A percentile compares a stretch with the other conserved stretches of the same genome.
These are phyloP conservation scores for Diaperis boleti DNA, from an alignment of 2,888 invertebrate species.

Conservation along the genomic window DNA sequence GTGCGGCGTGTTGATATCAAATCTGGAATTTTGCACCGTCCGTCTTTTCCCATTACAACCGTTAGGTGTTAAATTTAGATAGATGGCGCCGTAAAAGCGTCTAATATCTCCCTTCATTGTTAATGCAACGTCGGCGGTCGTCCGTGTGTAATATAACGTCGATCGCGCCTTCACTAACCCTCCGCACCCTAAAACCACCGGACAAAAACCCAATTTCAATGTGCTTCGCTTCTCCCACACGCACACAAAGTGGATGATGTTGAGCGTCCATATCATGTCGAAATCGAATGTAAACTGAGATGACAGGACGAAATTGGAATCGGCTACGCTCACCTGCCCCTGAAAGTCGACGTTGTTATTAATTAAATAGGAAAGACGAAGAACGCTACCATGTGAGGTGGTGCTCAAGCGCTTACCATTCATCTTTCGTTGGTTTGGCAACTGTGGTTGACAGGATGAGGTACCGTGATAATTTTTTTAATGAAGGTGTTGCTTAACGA, in stretches of 20 bases:
- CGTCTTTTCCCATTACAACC: conserved; percentile 2
- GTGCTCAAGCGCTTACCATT: too few relatives aligned
- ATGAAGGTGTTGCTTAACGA: too few relatives aligned
- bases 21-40: background rate
- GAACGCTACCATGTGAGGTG: too few relatives aligned
- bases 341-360: conserved; percentile 24
- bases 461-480: too few relatives aligned
- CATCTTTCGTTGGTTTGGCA: too few relatives aligned
- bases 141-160: conserved; percentile 23
- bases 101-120: conserved; percentile 21
- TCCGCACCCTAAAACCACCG: background rate
- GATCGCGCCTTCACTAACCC: background rate
- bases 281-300: conserved; percentile 28
- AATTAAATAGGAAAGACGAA: conserved; percentile 3
- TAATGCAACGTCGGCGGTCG: conserved; percentile 20
- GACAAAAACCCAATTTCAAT: conserved; percentile 35
- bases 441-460: too few relatives aligned
- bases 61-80: conserved; percentile 28
- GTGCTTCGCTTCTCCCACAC: conserved; percentile 3
- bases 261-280: conserved; percentile 11
- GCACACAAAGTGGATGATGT: conserved; percentile 25
- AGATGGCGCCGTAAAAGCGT: conserved; percentile 21
- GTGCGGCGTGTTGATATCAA: background rate
- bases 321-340: conserved; percentile 21
- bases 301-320: conserved; percentile 30